Evolutionary conservation across 1,140 invertebrate genomes (phyloP).

Genomic region (Pseudomyrmex concolor): DNA sequence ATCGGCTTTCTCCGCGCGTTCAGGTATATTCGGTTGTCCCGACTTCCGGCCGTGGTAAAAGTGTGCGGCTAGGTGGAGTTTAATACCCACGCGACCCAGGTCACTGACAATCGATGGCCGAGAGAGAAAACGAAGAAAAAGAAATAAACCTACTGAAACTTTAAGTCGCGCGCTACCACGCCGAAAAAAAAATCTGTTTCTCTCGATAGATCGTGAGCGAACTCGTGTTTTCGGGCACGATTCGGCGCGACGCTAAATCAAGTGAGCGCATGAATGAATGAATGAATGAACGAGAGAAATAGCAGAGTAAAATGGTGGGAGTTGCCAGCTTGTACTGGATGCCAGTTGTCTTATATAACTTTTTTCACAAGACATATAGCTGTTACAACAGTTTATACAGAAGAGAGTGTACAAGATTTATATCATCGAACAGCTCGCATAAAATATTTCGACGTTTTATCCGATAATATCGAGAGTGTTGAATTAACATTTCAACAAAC

Average conservation of each 20-base stretch:
- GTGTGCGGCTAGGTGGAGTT: constrained; percentile 67
- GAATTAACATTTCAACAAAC: too few species aligned
- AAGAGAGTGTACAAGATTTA: too few species aligned
- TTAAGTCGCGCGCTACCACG: background rate
- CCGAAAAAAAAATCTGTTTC: constrained; percentile 28
- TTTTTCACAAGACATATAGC: too few species aligned
- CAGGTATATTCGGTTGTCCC: constrained; percentile 65
- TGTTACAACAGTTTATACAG: too few species aligned
- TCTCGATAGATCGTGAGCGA: constrained; percentile 25
- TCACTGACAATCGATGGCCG: constrained; percentile 53
- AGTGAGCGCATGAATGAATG: constrained; percentile 11
- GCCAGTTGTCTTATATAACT: too few species aligned
- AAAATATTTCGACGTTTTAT: too few species aligned
- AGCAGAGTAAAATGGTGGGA: background rate
- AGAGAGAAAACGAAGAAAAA: constrained; percentile 10
- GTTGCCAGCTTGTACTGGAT: too few species aligned
- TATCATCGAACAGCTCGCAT: too few species aligned
- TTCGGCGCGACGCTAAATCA: constrained; percentile 2
- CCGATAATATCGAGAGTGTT: too few species aligned
- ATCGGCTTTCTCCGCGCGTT: constrained; percentile 25
- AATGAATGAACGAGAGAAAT: background rate
- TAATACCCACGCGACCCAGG: constrained; percentile 68
- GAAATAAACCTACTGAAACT: too few species aligned
- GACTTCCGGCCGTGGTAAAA: constrained; percentile 70
- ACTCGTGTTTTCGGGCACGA: background rate